phyloP scores from a whole-genome alignment of 2,797 vertebrate species.

The Galagoides demidoff region DNA sequence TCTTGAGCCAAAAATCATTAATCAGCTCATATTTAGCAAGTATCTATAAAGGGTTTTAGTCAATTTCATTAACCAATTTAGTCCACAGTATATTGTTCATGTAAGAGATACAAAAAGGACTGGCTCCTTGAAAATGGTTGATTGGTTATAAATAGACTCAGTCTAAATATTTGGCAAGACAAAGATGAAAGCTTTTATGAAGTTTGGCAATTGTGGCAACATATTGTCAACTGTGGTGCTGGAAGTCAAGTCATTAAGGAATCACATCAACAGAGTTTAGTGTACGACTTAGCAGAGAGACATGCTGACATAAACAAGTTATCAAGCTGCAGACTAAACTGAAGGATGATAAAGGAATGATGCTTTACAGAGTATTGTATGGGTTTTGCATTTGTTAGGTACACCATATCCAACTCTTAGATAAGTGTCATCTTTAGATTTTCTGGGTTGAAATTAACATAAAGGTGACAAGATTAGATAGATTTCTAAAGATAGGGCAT shows the following conservation, averaged over 20 bases:
- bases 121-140: slow-evolving; percentile 21
- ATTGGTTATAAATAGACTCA: slow-evolving; percentile 62
- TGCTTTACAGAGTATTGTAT: slow-evolving; percentile 24
- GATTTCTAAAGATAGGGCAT: slow-evolving; percentile 50
- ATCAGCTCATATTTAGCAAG: background rate
- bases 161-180: slow-evolving; percentile 61
- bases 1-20: slow-evolving; percentile 16
- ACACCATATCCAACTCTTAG: background rate
- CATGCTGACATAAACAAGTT: slow-evolving; percentile 68
- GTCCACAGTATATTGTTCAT: slow-evolving; percentile 36
- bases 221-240: slow-evolving; percentile 62
- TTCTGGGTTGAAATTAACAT: slow-evolving; percentile 60
- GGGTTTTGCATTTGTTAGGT: background rate
- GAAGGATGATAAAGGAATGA: slow-evolving; percentile 21
- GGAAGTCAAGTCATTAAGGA: slow-evolving; percentile 55
- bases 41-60: background rate
- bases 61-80: slow-evolving; percentile 24
- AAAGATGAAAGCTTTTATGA: slow-evolving; percentile 60
- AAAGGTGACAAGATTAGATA: slow-evolving; percentile 34
- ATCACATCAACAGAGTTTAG: slow-evolving; percentile 47
- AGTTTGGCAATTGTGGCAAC: slow-evolving; percentile 59
- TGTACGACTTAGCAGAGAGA: slow-evolving; percentile 56
- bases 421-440: slow-evolving; percentile 46
- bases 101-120: background rate
- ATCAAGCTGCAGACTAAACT: slow-evolving; percentile 74